Percentiles rank a stretch among this genome's conserved stretches.
Conservation (phyloP, 1,140 invertebrate species). For the Mactra quadrangularis region DNA sequence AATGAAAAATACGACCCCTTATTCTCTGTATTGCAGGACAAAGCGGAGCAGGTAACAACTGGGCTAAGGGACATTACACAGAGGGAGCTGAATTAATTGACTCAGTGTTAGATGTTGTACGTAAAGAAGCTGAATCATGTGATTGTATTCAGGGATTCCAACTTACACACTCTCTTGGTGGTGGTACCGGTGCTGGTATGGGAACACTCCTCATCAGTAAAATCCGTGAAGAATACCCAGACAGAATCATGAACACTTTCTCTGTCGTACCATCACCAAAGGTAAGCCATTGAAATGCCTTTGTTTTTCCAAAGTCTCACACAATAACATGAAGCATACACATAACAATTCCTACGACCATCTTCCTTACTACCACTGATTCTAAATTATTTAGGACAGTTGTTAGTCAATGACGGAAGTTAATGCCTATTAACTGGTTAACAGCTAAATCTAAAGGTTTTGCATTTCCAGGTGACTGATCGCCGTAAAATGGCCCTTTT, state of each 20-base stretch:
- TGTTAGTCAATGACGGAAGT: too few species aligned
- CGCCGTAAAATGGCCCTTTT: too few species aligned
- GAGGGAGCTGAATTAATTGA: constrained; percentile 95
- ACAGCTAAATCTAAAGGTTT: too few species aligned
- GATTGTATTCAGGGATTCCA: constrained; percentile 91
- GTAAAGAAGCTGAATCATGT: constrained; percentile 93
- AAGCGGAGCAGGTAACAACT: constrained; percentile 92
- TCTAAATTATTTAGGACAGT: too few species aligned
- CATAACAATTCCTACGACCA: too few species aligned
- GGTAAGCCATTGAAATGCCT: constrained; percentile 84
- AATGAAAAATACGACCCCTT: too few species aligned
- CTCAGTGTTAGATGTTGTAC: constrained; percentile 90
- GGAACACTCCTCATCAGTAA: constrained; percentile 86
- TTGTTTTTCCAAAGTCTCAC: too few species aligned
- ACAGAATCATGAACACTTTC: constrained; percentile 96
- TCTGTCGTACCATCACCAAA: constrained; percentile 95
- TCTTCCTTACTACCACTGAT: too few species aligned
- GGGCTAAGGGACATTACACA: constrained; percentile 97
- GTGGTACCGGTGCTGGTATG: constrained; percentile 83
- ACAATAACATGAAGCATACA: too few species aligned
- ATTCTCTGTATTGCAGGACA: constrained; percentile 60
- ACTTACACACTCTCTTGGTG: constrained; percentile 90
- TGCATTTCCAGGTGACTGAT: too few species aligned
- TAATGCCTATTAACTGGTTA: too few species aligned
- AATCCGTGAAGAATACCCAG: constrained; percentile 87